Conservation (phyloP, 1,140 invertebrate genomes). For the Cataglyphis hispanica region DNA sequence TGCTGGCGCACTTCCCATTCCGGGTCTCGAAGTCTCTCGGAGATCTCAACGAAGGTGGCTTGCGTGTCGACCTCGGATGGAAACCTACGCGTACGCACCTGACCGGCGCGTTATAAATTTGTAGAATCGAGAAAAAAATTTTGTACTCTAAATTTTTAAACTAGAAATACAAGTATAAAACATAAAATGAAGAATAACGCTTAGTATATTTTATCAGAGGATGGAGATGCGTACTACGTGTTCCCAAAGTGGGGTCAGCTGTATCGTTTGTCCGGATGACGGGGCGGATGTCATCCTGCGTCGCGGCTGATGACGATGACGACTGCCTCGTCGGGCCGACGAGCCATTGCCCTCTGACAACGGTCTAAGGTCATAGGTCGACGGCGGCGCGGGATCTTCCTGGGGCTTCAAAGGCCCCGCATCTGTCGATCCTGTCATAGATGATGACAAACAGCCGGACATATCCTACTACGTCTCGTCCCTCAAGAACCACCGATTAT, state of each 20-base stretch:
- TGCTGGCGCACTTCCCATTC: slow-evolving; percentile 94
- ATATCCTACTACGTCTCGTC: slow-evolving; percentile 80
- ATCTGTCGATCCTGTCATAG: slow-evolving; percentile 80
- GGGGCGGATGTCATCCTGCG: slow-evolving; percentile 78
- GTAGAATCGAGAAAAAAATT: no score
- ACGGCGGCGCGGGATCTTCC: slow-evolving; percentile 69
- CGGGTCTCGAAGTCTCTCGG: slow-evolving; percentile 90
- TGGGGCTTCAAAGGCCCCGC: slow-evolving; percentile 78
- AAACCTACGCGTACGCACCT: slow-evolving; percentile 84
- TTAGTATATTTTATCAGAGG: background rate
- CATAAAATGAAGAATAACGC: background rate
- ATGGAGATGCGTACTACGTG: slow-evolving; percentile 87
- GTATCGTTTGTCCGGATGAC: slow-evolving; percentile 83
- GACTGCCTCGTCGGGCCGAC: slow-evolving; percentile 21
- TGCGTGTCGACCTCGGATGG: slow-evolving; percentile 88
- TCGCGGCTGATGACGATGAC: slow-evolving; percentile 73
- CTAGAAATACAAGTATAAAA: background rate
- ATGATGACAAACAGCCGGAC: slow-evolving; percentile 78
- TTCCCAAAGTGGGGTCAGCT: slow-evolving; percentile 92
- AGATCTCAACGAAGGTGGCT: slow-evolving; percentile 90
- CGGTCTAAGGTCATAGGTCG: slow-evolving; percentile 46
- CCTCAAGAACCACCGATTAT: slow-evolving; percentile 50
- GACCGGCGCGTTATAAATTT: background rate
- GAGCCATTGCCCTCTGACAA: slow-evolving; percentile 16
- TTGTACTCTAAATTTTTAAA: background rate